Conservation (phyloP, 2,797 vertebrate genomes). For the Schizopygopsis pylzovi region DNA sequence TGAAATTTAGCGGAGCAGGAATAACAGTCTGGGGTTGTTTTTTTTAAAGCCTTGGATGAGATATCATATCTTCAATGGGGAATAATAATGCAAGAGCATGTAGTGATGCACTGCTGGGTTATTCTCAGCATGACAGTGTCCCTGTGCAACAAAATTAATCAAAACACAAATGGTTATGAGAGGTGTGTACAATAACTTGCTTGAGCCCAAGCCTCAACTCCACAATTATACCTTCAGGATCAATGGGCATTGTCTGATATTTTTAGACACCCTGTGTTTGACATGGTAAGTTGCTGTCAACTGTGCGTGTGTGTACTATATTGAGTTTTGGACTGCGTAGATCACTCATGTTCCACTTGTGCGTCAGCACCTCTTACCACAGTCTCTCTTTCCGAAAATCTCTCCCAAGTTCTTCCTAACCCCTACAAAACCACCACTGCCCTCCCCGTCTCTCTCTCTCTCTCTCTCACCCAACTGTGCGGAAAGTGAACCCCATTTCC, state of each 20-base stretch:
- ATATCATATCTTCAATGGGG: neutral
- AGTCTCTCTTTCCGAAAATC: slow-evolving; percentile 52
- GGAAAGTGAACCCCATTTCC: slow-evolving; percentile 33
- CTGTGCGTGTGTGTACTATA: slow-evolving; percentile 11
- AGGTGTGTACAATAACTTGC: neutral
- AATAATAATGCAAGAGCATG: neutral
- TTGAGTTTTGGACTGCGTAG: slow-evolving; percentile 63
- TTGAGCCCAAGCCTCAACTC: neutral
- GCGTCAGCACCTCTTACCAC: slow-evolving; percentile 78
- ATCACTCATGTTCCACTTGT: slow-evolving; percentile 73
- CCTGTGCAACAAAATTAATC: neutral
- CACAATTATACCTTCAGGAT: neutral
- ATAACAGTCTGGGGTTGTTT: slow-evolving; percentile 4
- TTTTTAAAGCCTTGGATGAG: neutral
- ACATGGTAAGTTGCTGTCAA: slow-evolving; percentile 22
- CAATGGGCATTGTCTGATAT: neutral
- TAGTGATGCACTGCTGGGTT: neutral
- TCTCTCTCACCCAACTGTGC: slow-evolving; percentile 25
- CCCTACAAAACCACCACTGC: slow-evolving; percentile 26
- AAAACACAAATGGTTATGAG: neutral
- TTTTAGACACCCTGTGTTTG: neutral
- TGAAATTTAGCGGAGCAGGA: neutral
- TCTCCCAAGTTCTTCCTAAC: slow-evolving; percentile 40
- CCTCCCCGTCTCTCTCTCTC: slow-evolving; percentile 42
- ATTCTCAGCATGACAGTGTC: neutral